These are phyloP conservation scores for Philereme transversata DNA, from an alignment of 2,888 invertebrate genomes.

Conservation along the genomic window DNA sequence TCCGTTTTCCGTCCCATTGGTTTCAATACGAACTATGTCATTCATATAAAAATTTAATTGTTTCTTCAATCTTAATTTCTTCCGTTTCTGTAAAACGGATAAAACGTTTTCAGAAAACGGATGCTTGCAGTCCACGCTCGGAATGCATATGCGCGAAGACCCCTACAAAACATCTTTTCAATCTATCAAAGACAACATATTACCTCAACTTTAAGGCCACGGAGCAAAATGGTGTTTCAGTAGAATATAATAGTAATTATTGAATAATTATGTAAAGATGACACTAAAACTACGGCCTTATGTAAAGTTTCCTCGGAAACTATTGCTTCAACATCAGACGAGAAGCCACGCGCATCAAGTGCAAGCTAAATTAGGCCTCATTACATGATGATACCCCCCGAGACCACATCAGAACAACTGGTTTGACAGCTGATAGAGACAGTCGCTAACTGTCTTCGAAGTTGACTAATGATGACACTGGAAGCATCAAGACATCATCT, in stretches of 20 bases:
- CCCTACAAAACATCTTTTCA: slow-evolving; percentile 58
- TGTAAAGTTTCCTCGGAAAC: slow-evolving; percentile 57
- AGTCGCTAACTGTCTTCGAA: slow-evolving; percentile 12
- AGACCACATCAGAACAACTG: slow-evolving; percentile 2
- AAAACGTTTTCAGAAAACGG: slow-evolving; percentile 22
- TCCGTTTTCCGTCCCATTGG: slow-evolving; percentile 20
- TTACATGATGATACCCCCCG: slow-evolving; percentile 12
- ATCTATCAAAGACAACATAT: slow-evolving; percentile 76
- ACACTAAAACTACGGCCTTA: slow-evolving; percentile 70
- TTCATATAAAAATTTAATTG: slow-evolving; percentile 3
- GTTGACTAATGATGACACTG: slow-evolving; percentile 1
- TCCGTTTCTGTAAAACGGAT: neutral
- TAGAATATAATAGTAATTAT: slow-evolving; percentile 77
- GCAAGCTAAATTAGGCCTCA: slow-evolving; percentile 12
- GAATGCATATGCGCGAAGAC: slow-evolving; percentile 33
- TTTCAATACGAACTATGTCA: neutral
- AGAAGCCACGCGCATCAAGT: slow-evolving; percentile 34
- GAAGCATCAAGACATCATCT: slow-evolving; percentile 5
- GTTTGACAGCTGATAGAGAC: slow-evolving; percentile 1
- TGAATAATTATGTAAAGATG: slow-evolving; percentile 66
- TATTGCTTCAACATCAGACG: slow-evolving; percentile 37
- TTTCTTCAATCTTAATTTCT: neutral
- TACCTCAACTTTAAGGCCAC: slow-evolving; percentile 82
- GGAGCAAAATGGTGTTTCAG: slow-evolving; percentile 83
- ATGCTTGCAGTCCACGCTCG: slow-evolving; percentile 26